These are phyloP conservation scores for Blera fallax DNA, from an alignment of 2,888 invertebrate species.

Conservation along the genomic window DNA sequence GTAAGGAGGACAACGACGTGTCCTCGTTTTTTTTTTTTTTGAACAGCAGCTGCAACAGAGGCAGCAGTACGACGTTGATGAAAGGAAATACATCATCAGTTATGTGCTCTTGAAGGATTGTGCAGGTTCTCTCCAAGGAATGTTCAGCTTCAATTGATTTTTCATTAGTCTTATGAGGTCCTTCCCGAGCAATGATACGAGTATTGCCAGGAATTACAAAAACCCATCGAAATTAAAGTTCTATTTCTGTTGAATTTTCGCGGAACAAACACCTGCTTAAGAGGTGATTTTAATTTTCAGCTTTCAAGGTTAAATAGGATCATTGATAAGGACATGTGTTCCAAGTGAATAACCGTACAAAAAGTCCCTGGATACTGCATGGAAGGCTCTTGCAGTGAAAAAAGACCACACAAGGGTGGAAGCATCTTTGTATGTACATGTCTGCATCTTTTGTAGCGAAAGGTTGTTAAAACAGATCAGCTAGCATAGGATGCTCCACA, in stretches of 20 bases:
- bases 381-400: too few relatives aligned
- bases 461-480: too few relatives aligned
- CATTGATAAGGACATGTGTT: too few relatives aligned
- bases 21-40: conserved; percentile 10
- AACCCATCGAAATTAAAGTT: conserved; percentile 25
- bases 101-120: conserved; percentile 56
- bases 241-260: background rate
- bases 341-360: too few relatives aligned
- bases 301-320: too few relatives aligned
- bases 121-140: conserved; percentile 39
- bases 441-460: too few relatives aligned
- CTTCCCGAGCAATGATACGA: conserved; percentile 35
- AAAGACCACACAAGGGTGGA: too few relatives aligned
- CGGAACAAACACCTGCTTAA: too few relatives aligned
- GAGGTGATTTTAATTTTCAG: too few relatives aligned
- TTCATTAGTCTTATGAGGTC: conserved; percentile 67
- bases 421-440: too few relatives aligned
- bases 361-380: too few relatives aligned
- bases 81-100: conserved; percentile 70
- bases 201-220: conserved; percentile 1
- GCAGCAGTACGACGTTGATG: conserved; percentile 54
- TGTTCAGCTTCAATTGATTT: conserved; percentile 67
- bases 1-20: background rate
- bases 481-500: too few relatives aligned
- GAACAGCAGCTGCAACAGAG: conserved; percentile 43